These are phyloP conservation scores for Chalcis sispes DNA, from an alignment of 2,888 invertebrate species.

Conservation along the genomic window DNA sequence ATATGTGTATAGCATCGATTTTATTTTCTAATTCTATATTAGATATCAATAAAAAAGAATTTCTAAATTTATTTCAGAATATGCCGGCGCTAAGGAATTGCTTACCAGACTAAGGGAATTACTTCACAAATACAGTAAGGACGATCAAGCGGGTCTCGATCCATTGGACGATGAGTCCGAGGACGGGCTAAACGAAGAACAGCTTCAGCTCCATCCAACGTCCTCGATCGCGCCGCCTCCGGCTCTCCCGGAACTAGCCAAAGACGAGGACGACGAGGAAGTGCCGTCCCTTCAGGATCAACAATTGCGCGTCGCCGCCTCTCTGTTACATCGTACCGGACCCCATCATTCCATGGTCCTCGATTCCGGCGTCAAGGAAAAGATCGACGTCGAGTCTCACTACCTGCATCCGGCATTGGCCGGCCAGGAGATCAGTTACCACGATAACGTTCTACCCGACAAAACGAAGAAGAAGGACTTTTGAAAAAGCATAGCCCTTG, in stretches of 20 bases:
- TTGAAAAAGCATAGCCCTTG: too few species aligned
- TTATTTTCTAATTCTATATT: too few species aligned
- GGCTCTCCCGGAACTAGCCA: conserved; percentile 13
- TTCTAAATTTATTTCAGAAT: conserved; percentile 54
- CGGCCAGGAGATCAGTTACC: conserved; percentile 79
- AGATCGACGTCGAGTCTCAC: conserved; percentile 80
- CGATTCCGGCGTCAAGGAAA: conserved; percentile 77
- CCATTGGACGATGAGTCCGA: conserved; percentile 28
- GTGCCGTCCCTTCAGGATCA: conserved; percentile 63
- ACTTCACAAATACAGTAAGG: conserved; percentile 65
- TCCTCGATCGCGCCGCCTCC: conserved; percentile 9
- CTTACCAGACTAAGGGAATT: conserved; percentile 68
- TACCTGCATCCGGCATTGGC: conserved; percentile 80
- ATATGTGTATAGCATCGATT: too few species aligned
- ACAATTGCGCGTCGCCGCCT: conserved; percentile 66
- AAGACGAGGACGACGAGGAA: conserved; percentile 61
- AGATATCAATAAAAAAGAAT: too few species aligned
- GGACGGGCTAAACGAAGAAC: background rate
- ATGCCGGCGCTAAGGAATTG: conserved; percentile 49
- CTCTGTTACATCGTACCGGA: conserved; percentile 76
- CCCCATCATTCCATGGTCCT: conserved; percentile 79
- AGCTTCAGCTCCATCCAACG: conserved; percentile 3
- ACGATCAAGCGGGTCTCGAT: conserved; percentile 26
- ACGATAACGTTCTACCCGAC: conserved; percentile 70
- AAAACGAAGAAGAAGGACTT: conserved; percentile 73